Evolutionary conservation across 2,888 invertebrate species (phyloP).

Genomic region (Trachelus iudaicus): DNA sequence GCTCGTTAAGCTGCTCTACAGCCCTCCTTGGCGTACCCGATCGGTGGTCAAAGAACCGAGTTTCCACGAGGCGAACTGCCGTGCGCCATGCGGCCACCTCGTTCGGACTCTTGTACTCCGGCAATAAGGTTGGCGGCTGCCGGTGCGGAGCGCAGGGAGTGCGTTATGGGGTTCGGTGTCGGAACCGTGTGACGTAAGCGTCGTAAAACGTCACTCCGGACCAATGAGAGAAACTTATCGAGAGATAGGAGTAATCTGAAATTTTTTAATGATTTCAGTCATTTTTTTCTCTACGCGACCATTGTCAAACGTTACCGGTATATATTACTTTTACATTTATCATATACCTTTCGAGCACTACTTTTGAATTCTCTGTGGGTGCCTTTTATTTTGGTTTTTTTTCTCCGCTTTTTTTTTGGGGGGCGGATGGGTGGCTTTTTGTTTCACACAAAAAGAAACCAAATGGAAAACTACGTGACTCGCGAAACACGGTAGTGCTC

Average conservation of each 20-base stretch:
- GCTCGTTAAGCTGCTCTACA: conserved; percentile 47
- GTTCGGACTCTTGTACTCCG: conserved; percentile 25
- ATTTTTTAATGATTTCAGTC: background rate
- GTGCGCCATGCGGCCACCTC: conserved; percentile 42
- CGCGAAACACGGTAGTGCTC: conserved; percentile 1
- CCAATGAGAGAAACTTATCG: background rate
- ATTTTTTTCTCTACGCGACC: background rate
- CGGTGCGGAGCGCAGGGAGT: background rate
- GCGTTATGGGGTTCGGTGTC: background rate
- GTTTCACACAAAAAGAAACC: background rate
- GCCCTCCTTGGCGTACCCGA: conserved; percentile 49
- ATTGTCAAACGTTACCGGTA: background rate
- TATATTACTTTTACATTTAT: background rate
- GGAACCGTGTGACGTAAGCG: background rate
- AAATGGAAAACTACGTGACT: background rate
- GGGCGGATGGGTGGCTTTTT: background rate
- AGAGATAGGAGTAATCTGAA: background rate
- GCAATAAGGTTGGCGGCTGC: background rate
- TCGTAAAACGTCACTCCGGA: background rate
- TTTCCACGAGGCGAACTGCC: conserved; percentile 51
- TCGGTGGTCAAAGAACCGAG: conserved; percentile 47
- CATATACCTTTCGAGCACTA: background rate
- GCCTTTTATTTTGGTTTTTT: background rate
- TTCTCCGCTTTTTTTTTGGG: background rate
- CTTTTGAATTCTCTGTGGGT: background rate